phyloP scores from a whole-genome alignment of 1,140 invertebrate species.

The Ptiloglossa arizonensis region DNA sequence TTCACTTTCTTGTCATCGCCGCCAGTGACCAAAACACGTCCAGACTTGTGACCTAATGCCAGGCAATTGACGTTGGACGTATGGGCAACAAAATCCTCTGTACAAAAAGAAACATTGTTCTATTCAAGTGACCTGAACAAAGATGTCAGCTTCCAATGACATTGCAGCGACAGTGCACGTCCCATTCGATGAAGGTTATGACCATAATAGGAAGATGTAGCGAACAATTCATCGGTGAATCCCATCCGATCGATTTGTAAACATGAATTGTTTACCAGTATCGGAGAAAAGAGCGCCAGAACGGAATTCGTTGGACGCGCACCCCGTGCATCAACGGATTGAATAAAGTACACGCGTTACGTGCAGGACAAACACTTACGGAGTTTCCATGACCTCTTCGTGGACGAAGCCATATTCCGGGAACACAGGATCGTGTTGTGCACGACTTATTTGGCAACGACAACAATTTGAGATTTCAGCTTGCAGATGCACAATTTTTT shows the following conservation, averaged over 20 bases:
- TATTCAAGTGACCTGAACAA: neutral
- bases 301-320: neutral
- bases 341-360: constrained; percentile 14
- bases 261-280: constrained; percentile 44
- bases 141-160: constrained; percentile 8
- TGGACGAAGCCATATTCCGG: constrained; percentile 83
- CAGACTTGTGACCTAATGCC: constrained; percentile 94
- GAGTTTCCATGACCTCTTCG: constrained; percentile 84
- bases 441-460: constrained; percentile 80
- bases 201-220: constrained; percentile 42
- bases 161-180: constrained; percentile 13
- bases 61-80: constrained; percentile 94
- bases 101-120: constrained; percentile 71
- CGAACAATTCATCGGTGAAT: neutral
- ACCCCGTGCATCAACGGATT: neutral
- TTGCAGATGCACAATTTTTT: constrained; percentile 70
- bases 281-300: constrained; percentile 3
- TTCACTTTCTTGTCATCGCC: constrained; percentile 99
- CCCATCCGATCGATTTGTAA: constrained; percentile 26
- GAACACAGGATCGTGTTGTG: constrained; percentile 68
- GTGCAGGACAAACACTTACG: constrained; percentile 78
- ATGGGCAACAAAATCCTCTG: constrained; percentile 96
- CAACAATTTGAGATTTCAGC: constrained; percentile 72
- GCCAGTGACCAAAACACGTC: constrained; percentile 96
- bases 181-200: constrained; percentile 36